Conservation (phyloP, 2,113 vertebrate species). For the Dasyprocta punctata region DNA sequence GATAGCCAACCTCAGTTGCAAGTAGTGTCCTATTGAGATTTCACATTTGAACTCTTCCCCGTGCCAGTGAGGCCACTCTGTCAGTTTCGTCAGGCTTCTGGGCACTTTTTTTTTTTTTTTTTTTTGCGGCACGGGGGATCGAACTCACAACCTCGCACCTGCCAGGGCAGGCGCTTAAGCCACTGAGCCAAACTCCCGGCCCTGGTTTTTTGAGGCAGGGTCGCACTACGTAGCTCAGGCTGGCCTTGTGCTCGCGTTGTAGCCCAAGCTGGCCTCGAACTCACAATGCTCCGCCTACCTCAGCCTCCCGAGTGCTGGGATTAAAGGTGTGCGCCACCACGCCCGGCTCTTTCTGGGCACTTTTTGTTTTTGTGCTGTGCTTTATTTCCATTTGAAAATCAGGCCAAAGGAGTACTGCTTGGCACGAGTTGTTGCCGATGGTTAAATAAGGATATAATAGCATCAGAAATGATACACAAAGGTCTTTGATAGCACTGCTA, state of each 20-base stretch:
- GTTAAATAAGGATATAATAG: neutral
- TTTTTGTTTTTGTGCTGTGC: conserved; percentile 5
- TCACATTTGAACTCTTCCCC: neutral
- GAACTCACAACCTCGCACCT: too few species aligned
- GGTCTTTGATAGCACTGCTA: neutral
- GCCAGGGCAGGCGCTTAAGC: too few species aligned
- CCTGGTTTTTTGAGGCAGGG: too few species aligned
- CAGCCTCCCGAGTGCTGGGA: too few species aligned
- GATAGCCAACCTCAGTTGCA: conserved; percentile 46
- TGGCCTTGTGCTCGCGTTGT: too few species aligned
- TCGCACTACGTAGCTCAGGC: too few species aligned
- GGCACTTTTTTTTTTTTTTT: too few species aligned
- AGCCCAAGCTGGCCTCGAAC: too few species aligned
- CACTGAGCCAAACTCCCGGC: too few species aligned
- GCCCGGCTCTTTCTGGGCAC: neutral
- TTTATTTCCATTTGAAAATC: conserved; percentile 30
- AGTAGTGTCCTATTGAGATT: conserved; percentile 35
- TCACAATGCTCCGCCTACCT: too few species aligned
- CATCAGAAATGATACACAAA: neutral
- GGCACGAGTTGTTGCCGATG: neutral
- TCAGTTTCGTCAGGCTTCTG: neutral
- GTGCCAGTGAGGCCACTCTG: neutral
- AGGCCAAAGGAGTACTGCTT: neutral
- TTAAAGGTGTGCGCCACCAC: too few species aligned
- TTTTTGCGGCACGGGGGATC: too few species aligned